Conservation (phyloP, 2,113 vertebrate genomes). For the Nyctereutes procyonoides region DNA sequence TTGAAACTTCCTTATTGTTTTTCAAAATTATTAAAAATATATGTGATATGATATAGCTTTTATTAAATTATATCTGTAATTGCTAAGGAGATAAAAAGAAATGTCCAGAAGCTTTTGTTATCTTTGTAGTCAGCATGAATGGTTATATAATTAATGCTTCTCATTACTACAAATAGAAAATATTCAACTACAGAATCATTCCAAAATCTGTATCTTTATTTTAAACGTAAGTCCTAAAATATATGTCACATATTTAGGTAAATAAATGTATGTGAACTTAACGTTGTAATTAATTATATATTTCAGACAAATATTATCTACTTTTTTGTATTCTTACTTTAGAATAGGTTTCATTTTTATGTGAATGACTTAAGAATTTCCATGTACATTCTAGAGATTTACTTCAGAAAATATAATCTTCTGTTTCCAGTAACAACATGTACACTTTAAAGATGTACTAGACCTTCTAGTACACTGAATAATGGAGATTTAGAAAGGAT, state of each 20-base stretch:
- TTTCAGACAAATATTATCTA: neutral
- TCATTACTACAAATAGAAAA: constrained; percentile 70
- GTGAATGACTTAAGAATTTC: constrained; percentile 79
- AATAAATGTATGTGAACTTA: neutral
- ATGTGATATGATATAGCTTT: neutral
- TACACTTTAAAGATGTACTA: constrained; percentile 61
- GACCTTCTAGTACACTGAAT: constrained; percentile 71
- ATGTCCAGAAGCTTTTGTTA: constrained; percentile 28
- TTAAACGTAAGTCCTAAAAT: constrained; percentile 46
- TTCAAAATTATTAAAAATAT: neutral
- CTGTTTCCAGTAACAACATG: constrained; percentile 24
- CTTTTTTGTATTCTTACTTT: constrained; percentile 78
- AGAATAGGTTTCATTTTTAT: constrained; percentile 70
- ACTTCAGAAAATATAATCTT: constrained; percentile 52
- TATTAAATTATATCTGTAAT: constrained; percentile 65
- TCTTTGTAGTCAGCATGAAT: constrained; percentile 48
- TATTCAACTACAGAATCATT: constrained; percentile 24
- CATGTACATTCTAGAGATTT: constrained; percentile 71
- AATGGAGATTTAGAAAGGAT: constrained; percentile 74
- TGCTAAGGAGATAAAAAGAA: constrained; percentile 80
- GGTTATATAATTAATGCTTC: constrained; percentile 58
- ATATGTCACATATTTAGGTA: neutral
- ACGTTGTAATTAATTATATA: neutral
- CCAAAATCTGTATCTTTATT: neutral
- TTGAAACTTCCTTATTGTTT: neutral